phyloP scores from a whole-genome alignment of 2,888 invertebrate species.

The Capitulum mitella region DNA sequence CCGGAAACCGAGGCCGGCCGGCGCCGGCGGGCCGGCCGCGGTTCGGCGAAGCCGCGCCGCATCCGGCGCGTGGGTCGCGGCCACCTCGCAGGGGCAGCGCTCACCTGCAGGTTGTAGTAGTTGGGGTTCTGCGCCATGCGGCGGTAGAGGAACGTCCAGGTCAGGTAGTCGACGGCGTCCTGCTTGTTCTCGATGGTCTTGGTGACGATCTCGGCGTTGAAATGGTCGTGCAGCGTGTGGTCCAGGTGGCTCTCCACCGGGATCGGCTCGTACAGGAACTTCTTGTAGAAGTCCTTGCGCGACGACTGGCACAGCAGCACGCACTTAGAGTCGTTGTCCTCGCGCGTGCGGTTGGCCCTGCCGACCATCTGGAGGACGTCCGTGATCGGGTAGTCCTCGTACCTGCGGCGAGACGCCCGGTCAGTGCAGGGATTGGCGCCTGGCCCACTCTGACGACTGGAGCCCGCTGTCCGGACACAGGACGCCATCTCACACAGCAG shows the following conservation, averaged over 20 bases:
- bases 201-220: conserved; percentile 99
- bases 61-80: too few relatives aligned
- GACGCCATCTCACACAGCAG: too few relatives aligned
- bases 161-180: conserved; percentile 97
- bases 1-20: conserved; percentile 77
- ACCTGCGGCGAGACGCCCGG: conserved; percentile 52
- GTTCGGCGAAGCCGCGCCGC: too few relatives aligned
- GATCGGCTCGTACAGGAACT: conserved; percentile 58
- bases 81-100: conserved; percentile 95
- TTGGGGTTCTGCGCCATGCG: conserved; percentile 98
- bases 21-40: conserved; percentile 91
- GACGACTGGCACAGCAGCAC: conserved; percentile 94
- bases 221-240: conserved; percentile 96
- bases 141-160: conserved; percentile 97
- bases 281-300: conserved; percentile 97
- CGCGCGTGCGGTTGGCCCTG: conserved; percentile 82
- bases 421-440: too few relatives aligned
- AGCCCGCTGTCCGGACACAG: too few relatives aligned
- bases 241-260: conserved; percentile 77
- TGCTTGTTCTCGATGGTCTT: conserved; percentile 99
- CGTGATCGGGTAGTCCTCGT: conserved; percentile 96
- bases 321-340: conserved; percentile 88
- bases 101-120: conserved; percentile 88
- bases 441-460: too few relatives aligned
- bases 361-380: conserved; percentile 98